Evolutionary conservation across 2,113 vertebrate species (phyloP), one percentile per base, ranked within the genome.

Genomic region (Ciconia boyciana): DNA sequence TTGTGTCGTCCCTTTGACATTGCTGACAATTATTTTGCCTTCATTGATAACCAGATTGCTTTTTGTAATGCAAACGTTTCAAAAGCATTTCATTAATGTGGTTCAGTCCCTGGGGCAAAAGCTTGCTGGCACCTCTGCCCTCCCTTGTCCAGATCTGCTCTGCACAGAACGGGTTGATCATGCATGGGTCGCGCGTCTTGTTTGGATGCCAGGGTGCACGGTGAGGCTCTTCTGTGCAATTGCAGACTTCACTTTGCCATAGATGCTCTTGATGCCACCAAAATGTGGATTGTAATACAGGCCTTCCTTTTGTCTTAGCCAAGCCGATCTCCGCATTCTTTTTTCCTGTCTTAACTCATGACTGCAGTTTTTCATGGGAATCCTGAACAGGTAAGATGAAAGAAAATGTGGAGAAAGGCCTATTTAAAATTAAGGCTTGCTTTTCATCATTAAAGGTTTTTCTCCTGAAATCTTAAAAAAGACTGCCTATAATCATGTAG

Each of bases 301-400:
- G 21, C 9, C 21, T 81, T 48, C 52, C 25, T 18, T 18, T 72
- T 61, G 24, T 41, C 62, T 89, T 76, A 57, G 32, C 39, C 64
- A 78, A 39, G 55, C 8, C 0, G 0, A 57, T 61, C 16, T 74
- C 57, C 8, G n/a, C 16, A 34, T 66, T 43, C 10, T 15, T 80
- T 84, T 81, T 80, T 61, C 29, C 16, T 32, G 9, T 74, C 19
- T 83, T 51, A 68, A 41, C 21, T 48, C 1, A 0, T 7, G 9
- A 13, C 55, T 84, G n/a, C 1, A 6, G 4, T 54, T 83, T 94
- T 74, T 70, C 19, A n/a, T 46, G 43, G 62, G 51, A 93, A 74
- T 81, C 51, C 58, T 58, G 54, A 66, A n/a, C 17, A 77, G 25
- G 9, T 24, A 70, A 65, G 21, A 52, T 24, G 41, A 79, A 87